These are phyloP conservation scores for Polyergus mexicanus DNA, from an alignment of 1,140 invertebrate genomes.

Conservation along the genomic window DNA sequence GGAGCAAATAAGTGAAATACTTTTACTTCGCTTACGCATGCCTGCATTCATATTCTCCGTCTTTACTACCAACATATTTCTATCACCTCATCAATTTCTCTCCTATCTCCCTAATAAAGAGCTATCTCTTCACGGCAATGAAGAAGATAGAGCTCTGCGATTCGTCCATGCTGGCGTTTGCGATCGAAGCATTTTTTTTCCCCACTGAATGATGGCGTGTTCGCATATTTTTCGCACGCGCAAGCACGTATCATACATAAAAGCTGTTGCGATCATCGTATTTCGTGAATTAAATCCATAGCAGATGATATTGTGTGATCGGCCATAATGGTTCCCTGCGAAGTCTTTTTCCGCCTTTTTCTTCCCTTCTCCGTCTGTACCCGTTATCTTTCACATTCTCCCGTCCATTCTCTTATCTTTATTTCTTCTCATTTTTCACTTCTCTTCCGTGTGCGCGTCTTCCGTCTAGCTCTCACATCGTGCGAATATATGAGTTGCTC, in stretches of 20 bases:
- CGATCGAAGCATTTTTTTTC: background rate
- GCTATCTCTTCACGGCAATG: too few relatives aligned
- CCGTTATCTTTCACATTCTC: conserved; percentile 19
- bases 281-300: conserved; percentile 42
- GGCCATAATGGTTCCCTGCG: conserved; percentile 72
- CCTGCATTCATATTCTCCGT: background rate
- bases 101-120: background rate
- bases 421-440: background rate
- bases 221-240: background rate
- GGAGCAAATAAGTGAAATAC: background rate
- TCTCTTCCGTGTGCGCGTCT: background rate
- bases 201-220: background rate
- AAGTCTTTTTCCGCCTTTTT: conserved; percentile 38
- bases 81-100: background rate
- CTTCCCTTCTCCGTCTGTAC: background rate
- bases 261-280: background rate
- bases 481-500: background rate
- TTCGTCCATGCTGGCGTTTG: background rate
- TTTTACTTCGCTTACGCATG: background rate
- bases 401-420: background rate
- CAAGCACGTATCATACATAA: too few relatives aligned
- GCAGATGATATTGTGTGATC: conserved; percentile 74
- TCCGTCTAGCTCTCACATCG: background rate
- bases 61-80: background rate
- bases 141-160: background rate